Evolutionary conservation across 2,888 invertebrate genomes (phyloP).

Genomic region (Sceliomorpha sp.): DNA sequence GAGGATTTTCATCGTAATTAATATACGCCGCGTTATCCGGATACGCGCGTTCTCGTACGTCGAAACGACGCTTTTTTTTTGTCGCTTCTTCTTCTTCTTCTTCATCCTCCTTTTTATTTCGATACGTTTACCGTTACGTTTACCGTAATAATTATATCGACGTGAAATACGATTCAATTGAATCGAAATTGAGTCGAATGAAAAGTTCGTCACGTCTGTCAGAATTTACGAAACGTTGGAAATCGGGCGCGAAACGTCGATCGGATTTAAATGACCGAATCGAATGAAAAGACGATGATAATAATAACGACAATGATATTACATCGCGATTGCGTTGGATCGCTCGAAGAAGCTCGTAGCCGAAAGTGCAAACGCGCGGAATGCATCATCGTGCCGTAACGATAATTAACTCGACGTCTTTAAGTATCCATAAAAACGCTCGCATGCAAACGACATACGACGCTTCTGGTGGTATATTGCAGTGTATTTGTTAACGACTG

Average conservation of each 20-base stretch:
- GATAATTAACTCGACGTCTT: conserved; percentile 33
- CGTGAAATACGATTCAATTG: no score
- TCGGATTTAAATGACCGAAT: no score
- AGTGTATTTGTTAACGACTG: conserved; percentile 18
- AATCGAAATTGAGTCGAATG: no score
- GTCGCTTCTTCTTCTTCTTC: neutral
- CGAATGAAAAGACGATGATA: no score
- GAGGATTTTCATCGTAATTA: conserved; percentile 22
- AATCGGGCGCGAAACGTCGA: no score
- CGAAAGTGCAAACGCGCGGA: conserved; percentile 7
- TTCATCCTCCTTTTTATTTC: neutral
- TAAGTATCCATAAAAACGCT: conserved; percentile 28
- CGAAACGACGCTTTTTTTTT: neutral
- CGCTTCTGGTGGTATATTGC: conserved; percentile 18
- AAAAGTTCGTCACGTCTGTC: no score
- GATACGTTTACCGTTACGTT: no score
- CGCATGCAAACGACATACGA: conserved; percentile 35
- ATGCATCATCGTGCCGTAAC: conserved; percentile 19
- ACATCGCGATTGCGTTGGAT: neutral
- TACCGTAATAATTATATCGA: no score
- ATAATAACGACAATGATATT: no score
- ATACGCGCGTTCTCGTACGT: neutral
- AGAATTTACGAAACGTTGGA: no score
- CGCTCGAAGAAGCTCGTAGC: no score
- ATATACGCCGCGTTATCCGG: conserved; percentile 1